phyloP scores from a whole-genome alignment of 2,888 invertebrate genomes.

The Sylvicola cinctus region DNA sequence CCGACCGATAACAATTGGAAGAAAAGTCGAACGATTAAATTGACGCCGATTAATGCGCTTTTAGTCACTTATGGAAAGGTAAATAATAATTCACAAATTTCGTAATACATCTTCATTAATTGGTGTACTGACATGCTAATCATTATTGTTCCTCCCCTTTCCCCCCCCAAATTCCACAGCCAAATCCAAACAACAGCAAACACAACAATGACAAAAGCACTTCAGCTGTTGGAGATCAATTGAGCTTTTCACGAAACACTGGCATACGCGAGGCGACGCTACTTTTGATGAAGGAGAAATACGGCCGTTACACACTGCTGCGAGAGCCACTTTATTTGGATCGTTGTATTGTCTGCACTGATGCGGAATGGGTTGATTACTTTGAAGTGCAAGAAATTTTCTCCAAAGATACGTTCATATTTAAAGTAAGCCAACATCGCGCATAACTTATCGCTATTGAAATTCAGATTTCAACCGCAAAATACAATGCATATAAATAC shows the following conservation, averaged over 20 bases:
- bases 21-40: constrained; percentile 70
- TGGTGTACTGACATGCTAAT: not conserved
- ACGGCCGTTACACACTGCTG: constrained; percentile 65
- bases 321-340: constrained; percentile 82
- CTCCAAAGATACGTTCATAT: constrained; percentile 81
- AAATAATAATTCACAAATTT: constrained; percentile 7
- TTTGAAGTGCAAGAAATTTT: constrained; percentile 89
- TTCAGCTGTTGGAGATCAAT: constrained; percentile 38
- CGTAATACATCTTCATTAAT: not conserved
- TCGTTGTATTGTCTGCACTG: constrained; percentile 71
- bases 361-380: constrained; percentile 80
- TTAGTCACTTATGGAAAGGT: constrained; percentile 86
- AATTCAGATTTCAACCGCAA: not conserved
- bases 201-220: constrained; percentile 36
- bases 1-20: constrained; percentile 84
- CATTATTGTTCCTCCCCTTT: constrained; percentile 1
- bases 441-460: not conserved
- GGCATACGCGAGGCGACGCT: constrained; percentile 75
- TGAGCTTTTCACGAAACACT: constrained; percentile 46
- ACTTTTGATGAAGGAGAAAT: constrained; percentile 73
- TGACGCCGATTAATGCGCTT: constrained; percentile 72
- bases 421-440: constrained; percentile 46
- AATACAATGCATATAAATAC: not conserved
- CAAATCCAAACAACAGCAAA: too few species aligned
- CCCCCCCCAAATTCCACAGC: too few species aligned